A percentile compares a stretch with the other conserved stretches of the same genome.
These are phyloP conservation scores for Gallinago stenura DNA, from an alignment of 2,797 vertebrate genomes.

Conservation along the genomic window DNA sequence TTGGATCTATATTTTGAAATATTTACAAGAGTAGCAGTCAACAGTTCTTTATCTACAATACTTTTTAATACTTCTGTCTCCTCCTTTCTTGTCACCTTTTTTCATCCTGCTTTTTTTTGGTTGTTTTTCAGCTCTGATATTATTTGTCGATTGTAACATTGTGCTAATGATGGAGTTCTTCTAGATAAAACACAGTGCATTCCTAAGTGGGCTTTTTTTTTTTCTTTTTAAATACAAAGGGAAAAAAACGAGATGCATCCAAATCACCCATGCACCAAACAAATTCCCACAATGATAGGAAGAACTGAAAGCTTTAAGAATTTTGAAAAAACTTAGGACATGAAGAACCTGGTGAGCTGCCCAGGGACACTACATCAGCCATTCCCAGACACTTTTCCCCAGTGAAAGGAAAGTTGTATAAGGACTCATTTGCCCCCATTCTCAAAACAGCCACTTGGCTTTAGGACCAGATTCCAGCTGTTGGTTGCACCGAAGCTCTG, in stretches of 20 bases:
- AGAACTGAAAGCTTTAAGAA: neutral
- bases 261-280: neutral
- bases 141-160: neutral
- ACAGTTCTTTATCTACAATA: slow-evolving; percentile 28
- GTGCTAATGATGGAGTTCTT: slow-evolving; percentile 2
- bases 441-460: neutral
- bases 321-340: neutral
- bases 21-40: slow-evolving; percentile 56
- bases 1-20: slow-evolving; percentile 37
- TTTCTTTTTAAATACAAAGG: neutral
- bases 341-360: neutral
- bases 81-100: neutral
- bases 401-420: neutral
- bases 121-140: neutral
- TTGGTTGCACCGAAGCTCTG: neutral
- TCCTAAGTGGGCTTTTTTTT: neutral
- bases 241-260: neutral
- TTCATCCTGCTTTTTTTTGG: neutral
- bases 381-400: neutral
- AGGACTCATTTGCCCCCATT: neutral
- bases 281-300: neutral
- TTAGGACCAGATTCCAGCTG: neutral
- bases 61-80: slow-evolving; percentile 36
- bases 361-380: neutral
- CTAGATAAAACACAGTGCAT: slow-evolving; percentile 23